These are phyloP conservation scores for Passer montanus DNA, from an alignment of 2,113 vertebrate species.

Conservation along the genomic window DNA sequence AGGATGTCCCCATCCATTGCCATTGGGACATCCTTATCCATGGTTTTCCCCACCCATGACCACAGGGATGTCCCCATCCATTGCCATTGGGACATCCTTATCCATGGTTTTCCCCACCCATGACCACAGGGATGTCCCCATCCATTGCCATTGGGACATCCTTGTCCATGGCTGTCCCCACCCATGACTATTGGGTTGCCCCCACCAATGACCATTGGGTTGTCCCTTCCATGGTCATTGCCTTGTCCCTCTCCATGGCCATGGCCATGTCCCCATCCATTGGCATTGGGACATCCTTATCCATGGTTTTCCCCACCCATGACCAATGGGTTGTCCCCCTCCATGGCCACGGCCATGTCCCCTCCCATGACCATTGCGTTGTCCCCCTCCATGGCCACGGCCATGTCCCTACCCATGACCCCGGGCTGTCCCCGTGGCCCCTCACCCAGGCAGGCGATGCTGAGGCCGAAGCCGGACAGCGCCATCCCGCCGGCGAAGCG, in stretches of 20 bases:
- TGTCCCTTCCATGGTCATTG: background rate
- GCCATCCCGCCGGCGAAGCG: constrained; percentile 81
- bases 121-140: rapidly evolving
- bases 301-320: rapidly evolving
- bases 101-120: no score
- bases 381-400: rapidly evolving
- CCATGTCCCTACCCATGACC: rapidly evolving
- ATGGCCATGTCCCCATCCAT: rapidly evolving
- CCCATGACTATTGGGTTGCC: rapidly evolving
- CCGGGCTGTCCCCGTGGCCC: rapidly evolving
- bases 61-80: rapidly evolving
- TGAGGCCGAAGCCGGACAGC: constrained; percentile 78
- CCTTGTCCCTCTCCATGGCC: rapidly evolving
- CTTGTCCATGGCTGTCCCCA: rapidly evolving
- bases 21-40: rapidly evolving
- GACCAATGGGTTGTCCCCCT: rapidly evolving
- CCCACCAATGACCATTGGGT: rapidly evolving
- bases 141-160: rapidly evolving
- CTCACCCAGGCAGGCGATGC: constrained; percentile 77
- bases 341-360: rapidly evolving
- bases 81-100: no score
- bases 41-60: rapidly evolving
- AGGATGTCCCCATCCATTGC: rapidly evolving
- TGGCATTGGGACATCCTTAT: background rate
- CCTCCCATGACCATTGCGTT: rapidly evolving